Conservation (phyloP, 2,113 vertebrate genomes). For the Brachyistius frenatus region DNA sequence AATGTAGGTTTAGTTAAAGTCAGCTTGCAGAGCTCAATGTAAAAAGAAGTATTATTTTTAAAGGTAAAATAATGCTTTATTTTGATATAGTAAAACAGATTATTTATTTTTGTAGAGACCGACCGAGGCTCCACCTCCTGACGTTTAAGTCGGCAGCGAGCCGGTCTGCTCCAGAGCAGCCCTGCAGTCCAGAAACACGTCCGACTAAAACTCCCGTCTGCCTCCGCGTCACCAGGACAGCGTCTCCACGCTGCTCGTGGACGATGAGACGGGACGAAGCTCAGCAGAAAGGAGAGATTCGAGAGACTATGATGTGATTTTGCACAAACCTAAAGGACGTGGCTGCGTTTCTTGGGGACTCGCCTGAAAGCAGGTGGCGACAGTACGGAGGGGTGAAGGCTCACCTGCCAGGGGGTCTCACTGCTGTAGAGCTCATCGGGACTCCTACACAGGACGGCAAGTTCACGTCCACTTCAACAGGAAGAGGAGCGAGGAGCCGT, state of each 20-base stretch:
- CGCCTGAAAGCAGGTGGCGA: slow-evolving; percentile 50
- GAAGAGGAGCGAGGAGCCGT: not conserved
- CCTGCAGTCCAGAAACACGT: slow-evolving; percentile 9
- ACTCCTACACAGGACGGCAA: slow-evolving; percentile 31
- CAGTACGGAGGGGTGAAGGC: slow-evolving; percentile 76
- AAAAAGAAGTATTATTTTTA: slow-evolving; percentile 45
- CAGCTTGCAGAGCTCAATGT: slow-evolving; percentile 23
- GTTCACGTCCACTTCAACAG: not conserved
- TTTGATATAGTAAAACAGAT: slow-evolving; percentile 28
- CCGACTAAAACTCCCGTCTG: slow-evolving; percentile 22
- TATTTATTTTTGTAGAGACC: slow-evolving; percentile 53
- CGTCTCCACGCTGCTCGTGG: slow-evolving; percentile 62
- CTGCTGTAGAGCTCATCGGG: slow-evolving; percentile 80
- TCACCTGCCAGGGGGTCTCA: slow-evolving; percentile 80
- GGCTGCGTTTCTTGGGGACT: slow-evolving; percentile 56
- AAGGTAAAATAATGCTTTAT: slow-evolving; percentile 50
- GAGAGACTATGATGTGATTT: slow-evolving; percentile 78
- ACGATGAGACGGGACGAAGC: slow-evolving; percentile 78
- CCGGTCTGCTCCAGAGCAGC: slow-evolving; percentile 27
- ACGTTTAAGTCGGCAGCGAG: slow-evolving; percentile 8
- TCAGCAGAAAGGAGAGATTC: slow-evolving; percentile 69
- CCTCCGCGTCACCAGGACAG: slow-evolving; percentile 37
- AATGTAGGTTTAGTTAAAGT: slow-evolving; percentile 13
- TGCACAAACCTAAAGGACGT: slow-evolving; percentile 81
- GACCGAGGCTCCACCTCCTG: slow-evolving; percentile 22